Percentiles rank a stretch among this genome's conserved stretches.
Evolutionary conservation across 2,888 invertebrate species (phyloP).

Genomic region (Philaethria dido): DNA sequence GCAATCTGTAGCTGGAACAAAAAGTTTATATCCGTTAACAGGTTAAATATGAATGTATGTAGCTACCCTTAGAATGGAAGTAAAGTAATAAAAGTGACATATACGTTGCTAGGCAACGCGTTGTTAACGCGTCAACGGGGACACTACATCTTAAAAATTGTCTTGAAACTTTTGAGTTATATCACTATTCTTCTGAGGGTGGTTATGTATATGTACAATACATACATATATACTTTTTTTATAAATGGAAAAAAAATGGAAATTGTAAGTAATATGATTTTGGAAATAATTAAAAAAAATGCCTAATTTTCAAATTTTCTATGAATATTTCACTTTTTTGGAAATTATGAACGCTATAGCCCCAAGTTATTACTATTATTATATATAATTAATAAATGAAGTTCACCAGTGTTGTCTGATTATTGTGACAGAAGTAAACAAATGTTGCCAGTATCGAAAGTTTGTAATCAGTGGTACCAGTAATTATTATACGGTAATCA

Average conservation of each 20-base stretch:
- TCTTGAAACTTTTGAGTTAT: too few species aligned
- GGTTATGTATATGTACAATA: background rate
- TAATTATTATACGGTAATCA: conserved; percentile 22
- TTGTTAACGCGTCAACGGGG: too few species aligned
- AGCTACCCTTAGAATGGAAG: too few species aligned
- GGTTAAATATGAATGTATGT: too few species aligned
- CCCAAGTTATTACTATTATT: background rate
- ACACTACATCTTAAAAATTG: too few species aligned
- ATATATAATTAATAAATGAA: background rate
- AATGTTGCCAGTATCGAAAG: conserved; percentile 31
- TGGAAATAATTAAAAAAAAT: background rate
- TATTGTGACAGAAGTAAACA: conserved; percentile 30
- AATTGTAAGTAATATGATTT: background rate
- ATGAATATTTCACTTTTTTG: background rate
- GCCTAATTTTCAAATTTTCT: conserved; percentile 8
- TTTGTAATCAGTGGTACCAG: conserved; percentile 23
- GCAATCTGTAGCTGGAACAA: too few species aligned
- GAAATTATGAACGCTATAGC: background rate
- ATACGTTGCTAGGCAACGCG: too few species aligned
- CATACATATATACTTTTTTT: background rate
- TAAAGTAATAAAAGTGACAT: too few species aligned
- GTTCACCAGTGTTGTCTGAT: conserved; percentile 40
- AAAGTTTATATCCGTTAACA: too few species aligned
- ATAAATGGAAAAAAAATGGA: background rate
- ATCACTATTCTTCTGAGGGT: too few species aligned